Conservation (phyloP, 2,113 vertebrate species). For the Anarrhichthys ocellatus region DNA sequence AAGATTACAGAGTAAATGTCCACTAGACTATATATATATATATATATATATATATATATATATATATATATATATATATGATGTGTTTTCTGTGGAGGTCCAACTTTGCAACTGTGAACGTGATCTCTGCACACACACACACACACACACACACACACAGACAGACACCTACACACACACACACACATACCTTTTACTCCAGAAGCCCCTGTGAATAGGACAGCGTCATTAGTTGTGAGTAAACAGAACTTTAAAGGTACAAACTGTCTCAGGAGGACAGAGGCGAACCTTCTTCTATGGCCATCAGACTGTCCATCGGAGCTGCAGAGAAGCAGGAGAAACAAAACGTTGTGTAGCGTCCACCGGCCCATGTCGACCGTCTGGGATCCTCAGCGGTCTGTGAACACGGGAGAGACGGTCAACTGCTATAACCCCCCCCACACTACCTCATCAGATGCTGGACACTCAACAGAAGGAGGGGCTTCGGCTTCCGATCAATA, state of each 20-base stretch:
- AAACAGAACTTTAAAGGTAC: neutral
- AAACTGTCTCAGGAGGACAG: neutral
- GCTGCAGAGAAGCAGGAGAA: conserved; percentile 48
- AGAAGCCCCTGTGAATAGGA: neutral
- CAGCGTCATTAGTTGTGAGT: neutral
- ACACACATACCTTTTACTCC: neutral
- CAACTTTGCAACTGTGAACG: accelerated
- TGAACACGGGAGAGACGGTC: neutral
- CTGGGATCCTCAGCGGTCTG: conserved; percentile 23
- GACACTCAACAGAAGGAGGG: conserved; percentile 3
- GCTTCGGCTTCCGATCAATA: neutral
- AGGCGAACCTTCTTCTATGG: neutral
- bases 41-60: neutral
- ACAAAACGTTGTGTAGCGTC: conserved; percentile 2
- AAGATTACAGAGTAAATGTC: neutral
- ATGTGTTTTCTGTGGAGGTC: neutral
- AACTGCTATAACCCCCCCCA: neutral
- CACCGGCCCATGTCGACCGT: conserved; percentile 51
- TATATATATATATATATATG: neutral
- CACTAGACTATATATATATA: neutral
- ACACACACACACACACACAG: neutral
- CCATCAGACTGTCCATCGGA: neutral
- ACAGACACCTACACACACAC: neutral
- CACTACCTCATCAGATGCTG: neutral
- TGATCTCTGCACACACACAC: neutral